A percentile compares a stretch with the other conserved stretches of the same genome.
These are phyloP conservation scores for Habrosyne pyritoides DNA, from an alignment of 2,888 invertebrate genomes.

Conservation along the genomic window DNA sequence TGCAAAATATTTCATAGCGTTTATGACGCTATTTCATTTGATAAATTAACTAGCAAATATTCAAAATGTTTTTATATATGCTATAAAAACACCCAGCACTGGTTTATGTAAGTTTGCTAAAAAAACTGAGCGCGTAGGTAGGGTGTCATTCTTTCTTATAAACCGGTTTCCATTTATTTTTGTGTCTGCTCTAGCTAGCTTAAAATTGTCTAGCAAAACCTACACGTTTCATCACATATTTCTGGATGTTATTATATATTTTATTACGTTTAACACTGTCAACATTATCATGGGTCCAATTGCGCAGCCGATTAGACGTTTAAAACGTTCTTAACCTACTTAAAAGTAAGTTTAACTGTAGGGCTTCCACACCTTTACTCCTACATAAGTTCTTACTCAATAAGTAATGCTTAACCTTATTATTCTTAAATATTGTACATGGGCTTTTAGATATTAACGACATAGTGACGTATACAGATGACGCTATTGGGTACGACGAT, in stretches of 20 bases:
- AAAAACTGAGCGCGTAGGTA: constrained; percentile 53
- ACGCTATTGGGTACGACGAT: too few relatives aligned
- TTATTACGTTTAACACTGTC: constrained; percentile 25
- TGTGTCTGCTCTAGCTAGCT: constrained; percentile 21
- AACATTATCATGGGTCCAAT: constrained; percentile 30
- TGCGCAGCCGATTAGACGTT: constrained; percentile 53
- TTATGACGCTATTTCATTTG: constrained; percentile 41
- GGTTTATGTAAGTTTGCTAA: constrained; percentile 63
- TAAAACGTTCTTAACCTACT: constrained; percentile 61
- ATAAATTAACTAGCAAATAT: constrained; percentile 50
- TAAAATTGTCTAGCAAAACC: constrained; percentile 24
- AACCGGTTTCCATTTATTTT: constrained; percentile 51
- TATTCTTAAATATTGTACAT: not conserved
- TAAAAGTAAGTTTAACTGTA: constrained; percentile 48
- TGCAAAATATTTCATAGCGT: constrained; percentile 37
- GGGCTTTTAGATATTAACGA: not conserved
- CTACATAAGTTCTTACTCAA: constrained; percentile 34
- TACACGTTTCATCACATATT: not conserved
- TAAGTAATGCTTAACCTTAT: constrained; percentile 12
- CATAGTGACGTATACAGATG: not conserved
- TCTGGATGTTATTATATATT: constrained; percentile 16
- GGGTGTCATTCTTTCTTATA: constrained; percentile 44
- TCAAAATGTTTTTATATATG: constrained; percentile 46
- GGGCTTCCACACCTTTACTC: constrained; percentile 57
- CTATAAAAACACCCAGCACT: constrained; percentile 43